Conservation (phyloP, 1,140 invertebrate species). For the Magallana ariakensis region DNA sequence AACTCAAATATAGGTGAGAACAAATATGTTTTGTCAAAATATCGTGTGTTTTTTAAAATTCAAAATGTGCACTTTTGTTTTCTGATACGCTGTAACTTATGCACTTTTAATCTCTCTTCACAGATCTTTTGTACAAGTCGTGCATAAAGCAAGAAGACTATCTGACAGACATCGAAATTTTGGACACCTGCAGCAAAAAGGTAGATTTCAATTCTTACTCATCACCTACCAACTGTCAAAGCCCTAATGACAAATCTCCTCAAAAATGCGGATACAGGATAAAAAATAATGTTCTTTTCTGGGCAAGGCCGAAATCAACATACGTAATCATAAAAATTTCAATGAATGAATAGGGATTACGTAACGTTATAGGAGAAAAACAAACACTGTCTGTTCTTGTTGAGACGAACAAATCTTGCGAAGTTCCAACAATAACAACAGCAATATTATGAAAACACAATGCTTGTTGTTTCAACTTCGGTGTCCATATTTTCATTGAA, state of each 20-base stretch:
- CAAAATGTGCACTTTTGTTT: neutral
- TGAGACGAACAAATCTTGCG: neutral
- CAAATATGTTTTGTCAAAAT: too few relatives aligned
- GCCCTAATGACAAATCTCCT: too few relatives aligned
- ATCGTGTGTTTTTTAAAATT: neutral
- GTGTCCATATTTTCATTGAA: neutral
- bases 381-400: neutral
- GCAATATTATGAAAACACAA: neutral
- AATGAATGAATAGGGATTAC: neutral
- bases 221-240: neutral
- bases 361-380: neutral
- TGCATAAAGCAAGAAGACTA: slow-evolving; percentile 88
- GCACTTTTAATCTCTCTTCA: slow-evolving; percentile 76
- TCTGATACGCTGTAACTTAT: neutral
- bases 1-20: slow-evolving; percentile 71
- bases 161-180: slow-evolving; percentile 89
- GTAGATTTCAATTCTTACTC: slow-evolving; percentile 82
- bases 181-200: slow-evolving; percentile 89
- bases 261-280: too few relatives aligned
- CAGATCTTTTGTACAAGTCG: slow-evolving; percentile 90
- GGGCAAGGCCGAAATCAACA: neutral
- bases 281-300: too few relatives aligned
- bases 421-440: neutral
- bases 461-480: neutral
- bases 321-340: neutral